Conservation (phyloP, 2,888 invertebrate species). For the Microplitis deprimator region DNA sequence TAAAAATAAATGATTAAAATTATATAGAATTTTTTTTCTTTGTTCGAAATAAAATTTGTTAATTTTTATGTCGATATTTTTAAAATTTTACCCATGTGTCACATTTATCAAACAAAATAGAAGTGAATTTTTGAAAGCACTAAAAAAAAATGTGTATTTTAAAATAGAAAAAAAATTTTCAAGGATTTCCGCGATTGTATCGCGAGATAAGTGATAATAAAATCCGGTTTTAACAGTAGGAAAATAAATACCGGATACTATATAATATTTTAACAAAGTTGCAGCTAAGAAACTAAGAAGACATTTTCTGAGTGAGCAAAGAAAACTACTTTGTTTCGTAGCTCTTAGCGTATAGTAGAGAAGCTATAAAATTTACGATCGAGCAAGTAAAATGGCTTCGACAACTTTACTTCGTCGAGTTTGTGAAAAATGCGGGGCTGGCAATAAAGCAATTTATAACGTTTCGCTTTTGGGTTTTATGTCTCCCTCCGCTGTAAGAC, state of each 20-base stretch:
- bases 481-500: neutral
- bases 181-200: neutral
- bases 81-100: neutral
- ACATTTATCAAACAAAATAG: neutral
- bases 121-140: neutral
- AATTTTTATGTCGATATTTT: neutral
- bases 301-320: conserved; percentile 27
- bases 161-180: neutral
- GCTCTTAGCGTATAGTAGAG: conserved; percentile 9
- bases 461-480: conserved; percentile 35
- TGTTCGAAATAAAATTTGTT: neutral
- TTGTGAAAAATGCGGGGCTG: conserved; percentile 51
- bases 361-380: conserved; percentile 55
- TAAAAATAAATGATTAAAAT: too few relatives aligned
- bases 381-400: conserved; percentile 54
- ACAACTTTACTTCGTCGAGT: conserved; percentile 32
- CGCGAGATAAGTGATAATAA: conserved; percentile 1
- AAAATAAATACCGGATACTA: conserved; percentile 27
- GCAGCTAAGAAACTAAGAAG: conserved; percentile 17
- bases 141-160: neutral
- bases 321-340: conserved; percentile 30
- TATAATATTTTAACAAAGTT: conserved; percentile 33
- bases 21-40: too few relatives aligned
- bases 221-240: neutral
- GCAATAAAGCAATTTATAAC: conserved; percentile 62